Evolutionary conservation across 2,888 invertebrate species (phyloP), one percentile per base, ranked within the genome.

Genomic region (Trypoxylon attenuatum): DNA sequence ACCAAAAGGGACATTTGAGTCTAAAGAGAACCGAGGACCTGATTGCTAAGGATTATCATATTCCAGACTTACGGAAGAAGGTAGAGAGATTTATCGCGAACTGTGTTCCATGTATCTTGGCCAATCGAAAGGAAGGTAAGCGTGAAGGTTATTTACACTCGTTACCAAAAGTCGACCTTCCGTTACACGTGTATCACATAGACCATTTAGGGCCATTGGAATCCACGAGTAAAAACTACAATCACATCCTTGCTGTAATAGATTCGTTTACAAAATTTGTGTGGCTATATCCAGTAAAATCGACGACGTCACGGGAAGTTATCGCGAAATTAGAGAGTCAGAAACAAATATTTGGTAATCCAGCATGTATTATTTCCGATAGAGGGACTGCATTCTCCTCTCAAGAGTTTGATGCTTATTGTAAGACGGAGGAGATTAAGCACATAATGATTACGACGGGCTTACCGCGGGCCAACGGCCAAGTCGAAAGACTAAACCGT

Each of bases 101-200:
- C 25, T 71, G 66, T 21, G 47, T 69, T 16, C 39, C 56, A 6
- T 69, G 69, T 41, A 66, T 69, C 16, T 15, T 65, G 16, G 29
- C 39, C 5, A 64, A 58, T 27, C 33, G 41, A 27, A 65, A 65
- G 25, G 5, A 15, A 15, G 65, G 61, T 5, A 67, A 65, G 21
- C 51, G 55, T 21, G 58, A 63, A 18, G 63, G 64, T 5, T 60
- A 38, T 6, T 47, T 72, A 10, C 57, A 64, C 27, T 56, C 59
- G 1, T 18, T 70, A 19, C 0, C 27, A 0, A 69, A 62, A 23
- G 53, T 27, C 2, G 58, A 46, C n/a, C 2, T 29, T 0, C 62
- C 68, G 1, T 38, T 65, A 4, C 16, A 43, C 0, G 53, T 55
- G 2, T 62, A 65, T 25, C 59, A 65, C 8, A 42, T 62, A 4